Conservation (phyloP, 2,797 vertebrate species). For the Pipistrellus nathusii region DNA sequence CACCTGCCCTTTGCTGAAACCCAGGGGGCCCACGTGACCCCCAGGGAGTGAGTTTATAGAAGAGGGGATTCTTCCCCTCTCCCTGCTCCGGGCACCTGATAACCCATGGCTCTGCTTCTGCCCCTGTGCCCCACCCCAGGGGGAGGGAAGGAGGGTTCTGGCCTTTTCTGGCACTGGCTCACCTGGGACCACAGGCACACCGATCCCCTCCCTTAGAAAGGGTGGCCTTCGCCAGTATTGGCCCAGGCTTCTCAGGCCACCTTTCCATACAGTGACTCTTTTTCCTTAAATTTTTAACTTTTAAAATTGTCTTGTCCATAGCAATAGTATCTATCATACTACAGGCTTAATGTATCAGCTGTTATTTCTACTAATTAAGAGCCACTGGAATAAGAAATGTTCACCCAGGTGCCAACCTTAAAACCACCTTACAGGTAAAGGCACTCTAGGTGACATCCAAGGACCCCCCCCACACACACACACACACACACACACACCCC, state of each 20-base stretch:
- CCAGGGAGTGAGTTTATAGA: not conserved
- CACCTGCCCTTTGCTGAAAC: not conserved
- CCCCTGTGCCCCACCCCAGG: not conserved
- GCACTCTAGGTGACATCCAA: not conserved
- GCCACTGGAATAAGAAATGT: not conserved
- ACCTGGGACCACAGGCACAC: not conserved
- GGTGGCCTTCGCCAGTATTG: not conserved
- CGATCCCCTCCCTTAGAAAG: not conserved
- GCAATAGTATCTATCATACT: not conserved
- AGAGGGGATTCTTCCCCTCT: not conserved
- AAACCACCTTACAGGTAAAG: not conserved
- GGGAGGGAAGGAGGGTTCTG: not conserved
- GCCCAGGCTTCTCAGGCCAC: not conserved
- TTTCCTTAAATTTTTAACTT: not conserved
- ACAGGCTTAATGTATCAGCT: not conserved
- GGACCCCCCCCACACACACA: no score
- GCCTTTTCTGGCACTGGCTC: not conserved
- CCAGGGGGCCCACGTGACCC: not conserved
- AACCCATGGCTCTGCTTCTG: not conserved
- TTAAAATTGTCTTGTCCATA: not conserved
- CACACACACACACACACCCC: no score
- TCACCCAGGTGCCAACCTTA: not conserved
- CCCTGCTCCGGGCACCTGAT: not conserved
- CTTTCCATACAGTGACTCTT: not conserved
- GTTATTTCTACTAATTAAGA: slow-evolving; percentile 8